These are phyloP conservation scores for Ectropis crepuscularia DNA, from an alignment of 2,888 invertebrate species.

Conservation along the genomic window DNA sequence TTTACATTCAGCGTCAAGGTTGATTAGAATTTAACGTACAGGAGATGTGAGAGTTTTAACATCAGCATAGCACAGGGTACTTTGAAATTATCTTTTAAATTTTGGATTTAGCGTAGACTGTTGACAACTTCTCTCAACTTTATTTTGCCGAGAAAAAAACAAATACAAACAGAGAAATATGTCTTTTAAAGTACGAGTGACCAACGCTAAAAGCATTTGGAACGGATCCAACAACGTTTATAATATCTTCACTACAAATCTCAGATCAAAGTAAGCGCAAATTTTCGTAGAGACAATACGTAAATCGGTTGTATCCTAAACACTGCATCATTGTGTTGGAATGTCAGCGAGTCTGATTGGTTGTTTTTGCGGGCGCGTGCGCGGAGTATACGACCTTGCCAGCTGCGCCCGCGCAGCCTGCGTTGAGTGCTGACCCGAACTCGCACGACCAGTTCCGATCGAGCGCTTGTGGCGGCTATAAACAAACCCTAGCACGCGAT, in stretches of 20 bases:
- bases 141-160: not conserved
- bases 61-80: not conserved
- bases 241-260: conserved; percentile 36
- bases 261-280: conserved; percentile 15
- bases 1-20: conserved; percentile 23
- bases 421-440: conserved; percentile 55
- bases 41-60: not conserved
- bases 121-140: not conserved
- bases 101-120: too few relatives aligned
- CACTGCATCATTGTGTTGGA: conserved; percentile 62
- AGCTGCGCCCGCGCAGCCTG: conserved; percentile 60
- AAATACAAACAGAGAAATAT: conserved; percentile 10
- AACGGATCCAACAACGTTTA: conserved; percentile 42
- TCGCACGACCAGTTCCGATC: conserved; percentile 71
- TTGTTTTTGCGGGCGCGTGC: conserved; percentile 71
- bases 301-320: conserved; percentile 49
- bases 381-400: conserved; percentile 74
- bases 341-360: conserved; percentile 63
- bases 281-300: conserved; percentile 26
- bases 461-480: conserved; percentile 57
- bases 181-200: conserved; percentile 16
- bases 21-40: conserved; percentile 13
- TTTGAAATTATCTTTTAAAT: not conserved
- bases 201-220: conserved; percentile 40
- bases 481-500: conserved; percentile 77